Evolutionary conservation across 2,797 vertebrate genomes (phyloP).

Genomic region (Acanthurus lineatus): DNA sequence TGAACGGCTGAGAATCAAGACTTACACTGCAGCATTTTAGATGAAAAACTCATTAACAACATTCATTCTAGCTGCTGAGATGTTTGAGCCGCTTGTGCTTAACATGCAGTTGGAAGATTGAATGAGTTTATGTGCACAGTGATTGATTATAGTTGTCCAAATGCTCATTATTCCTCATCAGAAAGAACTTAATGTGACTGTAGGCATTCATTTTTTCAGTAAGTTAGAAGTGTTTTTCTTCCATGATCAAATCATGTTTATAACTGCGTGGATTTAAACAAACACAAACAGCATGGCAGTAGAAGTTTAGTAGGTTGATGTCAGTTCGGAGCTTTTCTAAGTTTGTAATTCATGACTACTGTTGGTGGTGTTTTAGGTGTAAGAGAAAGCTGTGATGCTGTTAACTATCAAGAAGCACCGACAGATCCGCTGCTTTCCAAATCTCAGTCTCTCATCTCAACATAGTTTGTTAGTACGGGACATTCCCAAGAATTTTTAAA

Average conservation of each 20-base stretch:
- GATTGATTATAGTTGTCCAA: conserved; percentile 15
- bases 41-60: neutral
- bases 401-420: conserved; percentile 3
- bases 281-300: neutral
- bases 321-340: neutral
- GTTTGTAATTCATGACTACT: neutral
- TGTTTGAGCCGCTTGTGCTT: neutral
- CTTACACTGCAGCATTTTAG: neutral
- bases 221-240: neutral
- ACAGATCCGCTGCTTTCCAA: conserved; percentile 36
- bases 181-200: neutral
- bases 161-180: conserved; percentile 23
- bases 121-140: conserved; percentile 8
- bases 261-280: neutral
- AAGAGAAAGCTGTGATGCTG: conserved; percentile 5
- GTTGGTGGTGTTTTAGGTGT: neutral
- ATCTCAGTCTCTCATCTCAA: conserved; percentile 41
- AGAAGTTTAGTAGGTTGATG: neutral
- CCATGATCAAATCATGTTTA: neutral
- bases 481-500: conserved; percentile 56
- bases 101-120: neutral
- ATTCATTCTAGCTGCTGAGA: neutral
- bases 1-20: neutral
- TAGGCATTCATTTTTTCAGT: neutral
- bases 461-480: conserved; percentile 59